Conservation (phyloP, 2,797 vertebrate genomes). For the Coccyzus lansbergi region DNA sequence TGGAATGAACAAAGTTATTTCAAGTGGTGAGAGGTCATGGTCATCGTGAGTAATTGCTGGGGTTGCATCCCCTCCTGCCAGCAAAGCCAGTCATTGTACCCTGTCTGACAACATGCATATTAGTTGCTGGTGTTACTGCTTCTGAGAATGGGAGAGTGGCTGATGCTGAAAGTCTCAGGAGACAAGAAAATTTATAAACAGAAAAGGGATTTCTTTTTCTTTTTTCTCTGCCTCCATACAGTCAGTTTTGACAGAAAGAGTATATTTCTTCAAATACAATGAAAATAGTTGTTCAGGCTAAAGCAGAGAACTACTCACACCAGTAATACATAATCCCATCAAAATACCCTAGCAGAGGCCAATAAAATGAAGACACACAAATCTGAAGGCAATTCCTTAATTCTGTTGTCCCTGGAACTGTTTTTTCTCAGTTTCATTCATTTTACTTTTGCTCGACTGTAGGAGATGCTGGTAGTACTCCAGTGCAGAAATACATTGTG, state of each 20-base stretch:
- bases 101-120: accelerated
- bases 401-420: background rate
- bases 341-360: background rate
- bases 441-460: background rate
- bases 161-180: background rate
- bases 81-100: background rate
- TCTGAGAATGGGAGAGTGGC: background rate
- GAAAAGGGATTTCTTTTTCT: background rate
- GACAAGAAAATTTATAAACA: background rate
- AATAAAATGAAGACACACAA: background rate
- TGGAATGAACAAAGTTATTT: background rate
- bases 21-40: background rate
- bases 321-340: background rate
- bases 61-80: background rate
- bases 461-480: background rate
- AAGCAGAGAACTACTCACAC: background rate
- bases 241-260: background rate
- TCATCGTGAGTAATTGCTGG: accelerated
- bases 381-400: background rate
- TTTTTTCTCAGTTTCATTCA: background rate
- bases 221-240: background rate
- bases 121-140: background rate
- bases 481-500: background rate
- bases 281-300: background rate
- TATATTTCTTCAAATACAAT: background rate